Evolutionary conservation across 35 echinoderm and acorn worm genomes (phyloP).

Genomic region (Amphiura filiformis): DNA sequence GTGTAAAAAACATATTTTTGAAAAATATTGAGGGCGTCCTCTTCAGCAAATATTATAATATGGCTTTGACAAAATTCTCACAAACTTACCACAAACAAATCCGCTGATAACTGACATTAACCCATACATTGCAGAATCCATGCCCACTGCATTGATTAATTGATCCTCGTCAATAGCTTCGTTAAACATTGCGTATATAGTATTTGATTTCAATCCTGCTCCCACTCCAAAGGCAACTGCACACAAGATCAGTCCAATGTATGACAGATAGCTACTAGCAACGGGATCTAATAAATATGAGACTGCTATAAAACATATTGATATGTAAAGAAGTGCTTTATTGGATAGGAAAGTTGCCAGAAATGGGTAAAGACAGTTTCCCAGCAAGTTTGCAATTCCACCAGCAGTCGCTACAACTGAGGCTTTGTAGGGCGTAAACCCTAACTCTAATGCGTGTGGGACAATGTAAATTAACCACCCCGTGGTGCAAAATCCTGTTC

Average conservation of each 20-base stretch:
- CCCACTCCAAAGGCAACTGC: neutral
- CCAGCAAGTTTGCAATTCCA: neutral
- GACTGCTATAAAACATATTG: neutral
- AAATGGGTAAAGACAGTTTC: neutral
- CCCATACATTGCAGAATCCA: neutral
- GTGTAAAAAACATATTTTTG: no score
- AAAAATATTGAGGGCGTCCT: no score
- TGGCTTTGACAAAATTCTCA: no score
- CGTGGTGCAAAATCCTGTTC: neutral
- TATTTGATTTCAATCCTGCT: neutral
- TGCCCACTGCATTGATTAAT: neutral
- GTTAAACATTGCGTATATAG: no score
- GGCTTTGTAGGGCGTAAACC: neutral
- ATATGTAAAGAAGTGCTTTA: neutral
- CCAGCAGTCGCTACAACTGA: neutral
- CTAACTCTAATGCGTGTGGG: neutral
- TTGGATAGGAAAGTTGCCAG: neutral
- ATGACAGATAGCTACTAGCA: neutral
- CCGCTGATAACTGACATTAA: neutral
- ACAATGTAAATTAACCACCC: neutral
- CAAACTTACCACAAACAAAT: neutral
- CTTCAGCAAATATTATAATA: no score
- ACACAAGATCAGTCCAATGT: neutral
- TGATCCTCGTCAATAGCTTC: no score
- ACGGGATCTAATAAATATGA: neutral